phyloP scores from a whole-genome alignment of 2,888 invertebrate genomes.

The Sussaba pulchella region DNA sequence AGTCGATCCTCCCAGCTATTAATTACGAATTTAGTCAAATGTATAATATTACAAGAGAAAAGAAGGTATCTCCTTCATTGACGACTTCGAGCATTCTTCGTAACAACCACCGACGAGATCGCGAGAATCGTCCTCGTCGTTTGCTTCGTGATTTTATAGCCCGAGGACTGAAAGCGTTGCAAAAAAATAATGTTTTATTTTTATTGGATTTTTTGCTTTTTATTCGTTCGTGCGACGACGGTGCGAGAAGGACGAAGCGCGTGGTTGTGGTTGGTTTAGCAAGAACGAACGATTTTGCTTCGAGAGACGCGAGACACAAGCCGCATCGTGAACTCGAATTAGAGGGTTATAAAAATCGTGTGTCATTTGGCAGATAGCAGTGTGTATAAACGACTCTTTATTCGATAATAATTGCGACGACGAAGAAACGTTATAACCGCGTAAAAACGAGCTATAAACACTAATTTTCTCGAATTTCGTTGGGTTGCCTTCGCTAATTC shows the following conservation, averaged over 20 bases:
- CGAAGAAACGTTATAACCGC: conserved; percentile 2
- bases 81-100: conserved; percentile 51
- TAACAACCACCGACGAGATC: conserved; percentile 48
- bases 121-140: conserved; percentile 53
- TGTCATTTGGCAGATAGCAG: conserved; percentile 77
- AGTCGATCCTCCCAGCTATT: conserved; percentile 63
- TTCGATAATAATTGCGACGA: conserved; percentile 81
- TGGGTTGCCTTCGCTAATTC: conserved; percentile 67
- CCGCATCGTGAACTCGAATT: conserved; percentile 53
- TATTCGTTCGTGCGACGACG: background rate
- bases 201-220: background rate
- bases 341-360: conserved; percentile 72
- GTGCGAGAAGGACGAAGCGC: background rate
- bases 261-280: background rate
- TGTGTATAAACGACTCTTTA: conserved; percentile 79
- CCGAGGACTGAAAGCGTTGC: conserved; percentile 50
- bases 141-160: conserved; percentile 51
- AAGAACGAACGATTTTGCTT: background rate
- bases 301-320: background rate
- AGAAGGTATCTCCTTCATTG: conserved; percentile 43
- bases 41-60: conserved; percentile 62
- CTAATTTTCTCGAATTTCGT: conserved; percentile 75
- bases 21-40: conserved; percentile 68
- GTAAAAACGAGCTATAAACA: conserved; percentile 74
- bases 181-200: conserved; percentile 41